Percentiles rank a stretch among this genome's conserved stretches.
Evolutionary conservation across 2,888 invertebrate genomes (phyloP).

Genomic region (Drosophila crucigera): DNA sequence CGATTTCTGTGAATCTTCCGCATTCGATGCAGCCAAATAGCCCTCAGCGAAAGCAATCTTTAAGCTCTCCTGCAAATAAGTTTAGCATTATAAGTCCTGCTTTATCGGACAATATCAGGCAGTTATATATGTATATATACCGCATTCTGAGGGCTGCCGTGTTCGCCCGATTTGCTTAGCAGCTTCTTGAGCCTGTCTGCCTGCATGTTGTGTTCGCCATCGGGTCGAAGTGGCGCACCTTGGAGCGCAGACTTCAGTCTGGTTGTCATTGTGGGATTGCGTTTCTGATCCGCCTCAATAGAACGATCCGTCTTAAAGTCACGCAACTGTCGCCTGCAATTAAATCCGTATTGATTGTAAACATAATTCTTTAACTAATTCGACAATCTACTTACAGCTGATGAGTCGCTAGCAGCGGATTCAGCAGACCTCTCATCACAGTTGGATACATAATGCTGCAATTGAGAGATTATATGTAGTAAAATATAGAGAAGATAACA

Average conservation of each 20-base stretch:
- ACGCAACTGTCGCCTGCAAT: constrained; percentile 85
- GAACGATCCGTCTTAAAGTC: constrained; percentile 93
- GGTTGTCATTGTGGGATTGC: constrained; percentile 90
- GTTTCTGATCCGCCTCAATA: constrained; percentile 89
- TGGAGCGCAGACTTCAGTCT: constrained; percentile 87
- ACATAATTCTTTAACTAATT: background rate
- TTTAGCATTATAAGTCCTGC: background rate
- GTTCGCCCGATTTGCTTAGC: constrained; percentile 63
- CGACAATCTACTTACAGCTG: constrained; percentile 62
- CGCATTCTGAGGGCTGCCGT: constrained; percentile 60
- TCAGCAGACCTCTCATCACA: constrained; percentile 51
- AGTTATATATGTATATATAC: constrained; percentile 34
- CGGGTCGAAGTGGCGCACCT: constrained; percentile 68
- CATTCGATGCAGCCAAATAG: constrained; percentile 90
- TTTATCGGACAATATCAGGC: background rate
- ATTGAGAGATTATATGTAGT: background rate
- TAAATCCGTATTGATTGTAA: background rate
- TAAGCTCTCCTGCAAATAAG: constrained; percentile 88
- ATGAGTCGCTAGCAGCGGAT: constrained; percentile 54
- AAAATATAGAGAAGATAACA: background rate
- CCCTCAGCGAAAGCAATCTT: constrained; percentile 97
- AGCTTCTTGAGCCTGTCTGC: constrained; percentile 80
- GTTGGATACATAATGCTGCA: constrained; percentile 57
- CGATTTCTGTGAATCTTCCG: constrained; percentile 84
- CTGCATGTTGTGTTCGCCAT: constrained; percentile 67